Conservation (phyloP, 2,888 invertebrate genomes). For the Epinotia nisella region DNA sequence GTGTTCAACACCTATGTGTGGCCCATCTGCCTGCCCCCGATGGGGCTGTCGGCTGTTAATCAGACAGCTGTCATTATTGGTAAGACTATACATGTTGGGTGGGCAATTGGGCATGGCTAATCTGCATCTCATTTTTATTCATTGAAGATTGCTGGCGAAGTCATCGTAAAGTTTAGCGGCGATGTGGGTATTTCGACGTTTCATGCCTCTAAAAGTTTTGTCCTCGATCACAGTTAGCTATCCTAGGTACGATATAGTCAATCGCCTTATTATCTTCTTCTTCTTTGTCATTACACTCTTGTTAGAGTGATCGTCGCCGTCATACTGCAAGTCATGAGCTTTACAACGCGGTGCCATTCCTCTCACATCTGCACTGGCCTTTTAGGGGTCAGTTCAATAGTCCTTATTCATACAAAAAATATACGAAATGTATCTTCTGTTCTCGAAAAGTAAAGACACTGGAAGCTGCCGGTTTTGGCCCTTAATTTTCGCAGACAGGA, state of each 20-base stretch:
- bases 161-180: no score
- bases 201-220: not conserved
- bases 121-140: not conserved
- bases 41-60: conserved; percentile 85
- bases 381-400: no score
- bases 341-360: no score
- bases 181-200: not conserved
- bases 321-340: no score
- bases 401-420: not conserved
- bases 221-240: not conserved
- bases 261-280: no score
- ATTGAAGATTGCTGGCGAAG: no score
- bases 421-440: not conserved
- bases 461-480: no score
- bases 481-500: not conserved
- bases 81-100: conserved; percentile 52
- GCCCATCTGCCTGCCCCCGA: conserved; percentile 93
- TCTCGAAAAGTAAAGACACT: not conserved
- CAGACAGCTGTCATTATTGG: conserved; percentile 88
- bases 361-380: no score
- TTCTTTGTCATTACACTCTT: no score
- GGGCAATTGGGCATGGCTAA: not conserved
- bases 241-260: not conserved
- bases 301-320: no score
- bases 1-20: conserved; percentile 91